Percentiles rank a stretch among this genome's conserved stretches.
phyloP scores from a whole-genome alignment of 2,113 vertebrate species.

The Sminthopsis crassicaudata region DNA sequence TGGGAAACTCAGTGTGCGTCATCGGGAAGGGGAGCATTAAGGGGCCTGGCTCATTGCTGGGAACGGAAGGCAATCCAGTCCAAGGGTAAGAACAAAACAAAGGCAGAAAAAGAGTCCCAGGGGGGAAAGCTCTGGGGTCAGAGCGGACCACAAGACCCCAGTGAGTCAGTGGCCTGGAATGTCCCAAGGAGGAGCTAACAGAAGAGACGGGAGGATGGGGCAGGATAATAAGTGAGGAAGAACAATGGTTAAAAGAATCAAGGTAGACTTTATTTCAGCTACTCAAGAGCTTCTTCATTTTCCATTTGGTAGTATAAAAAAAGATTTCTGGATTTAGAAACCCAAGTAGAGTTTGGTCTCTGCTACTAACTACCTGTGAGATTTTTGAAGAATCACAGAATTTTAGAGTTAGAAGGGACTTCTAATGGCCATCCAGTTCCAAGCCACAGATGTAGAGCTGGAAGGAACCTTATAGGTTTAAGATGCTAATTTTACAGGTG shows the following conservation, averaged over 20 bases:
- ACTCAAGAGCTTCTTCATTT: not conserved
- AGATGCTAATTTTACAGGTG: not conserved
- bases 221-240: not conserved
- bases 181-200: not conserved
- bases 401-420: not conserved
- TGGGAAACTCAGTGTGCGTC: not conserved
- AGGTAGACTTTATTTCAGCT: not conserved
- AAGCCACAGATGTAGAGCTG: not conserved
- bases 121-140: slow-evolving; percentile 17
- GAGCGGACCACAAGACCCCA: not conserved
- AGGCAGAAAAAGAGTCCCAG: not conserved
- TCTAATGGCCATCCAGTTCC: not conserved
- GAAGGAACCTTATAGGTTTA: not conserved
- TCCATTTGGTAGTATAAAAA: not conserved
- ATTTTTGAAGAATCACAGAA: not conserved
- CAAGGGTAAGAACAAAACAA: slow-evolving; percentile 43
- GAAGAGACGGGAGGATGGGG: not conserved
- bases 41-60: not conserved
- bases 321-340: not conserved
- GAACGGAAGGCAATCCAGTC: not conserved
- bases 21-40: not conserved
- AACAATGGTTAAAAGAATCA: not conserved
- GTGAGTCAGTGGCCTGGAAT: slow-evolving; percentile 61
- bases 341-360: not conserved
- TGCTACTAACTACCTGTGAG: not conserved